Percentiles rank a stretch among this genome's conserved stretches.
Conservation (phyloP, 2,113 vertebrate species). For the Gallinago media region DNA sequence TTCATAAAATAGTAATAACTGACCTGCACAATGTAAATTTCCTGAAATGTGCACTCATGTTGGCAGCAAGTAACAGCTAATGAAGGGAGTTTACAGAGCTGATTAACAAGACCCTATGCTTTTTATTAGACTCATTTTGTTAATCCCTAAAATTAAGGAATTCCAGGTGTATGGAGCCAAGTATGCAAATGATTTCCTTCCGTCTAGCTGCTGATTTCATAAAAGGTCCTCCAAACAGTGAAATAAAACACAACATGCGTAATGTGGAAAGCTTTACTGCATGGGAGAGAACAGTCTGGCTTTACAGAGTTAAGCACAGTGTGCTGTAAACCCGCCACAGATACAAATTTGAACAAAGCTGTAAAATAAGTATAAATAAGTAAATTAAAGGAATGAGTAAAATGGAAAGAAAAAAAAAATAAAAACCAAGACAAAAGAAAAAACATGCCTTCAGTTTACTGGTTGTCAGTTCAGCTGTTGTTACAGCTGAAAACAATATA, state of each 20-base stretch:
- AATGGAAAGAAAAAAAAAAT: accelerated
- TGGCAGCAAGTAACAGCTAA: conserved; percentile 74
- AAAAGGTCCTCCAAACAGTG: conserved; percentile 75
- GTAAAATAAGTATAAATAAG: conserved; percentile 66
- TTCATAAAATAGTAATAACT: conserved; percentile 77
- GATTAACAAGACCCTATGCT: conserved; percentile 79
- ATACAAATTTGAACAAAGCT: conserved; percentile 77
- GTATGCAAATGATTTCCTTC: conserved; percentile 85
- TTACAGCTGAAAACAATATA: conserved; percentile 53
- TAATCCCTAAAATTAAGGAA: conserved; percentile 84
- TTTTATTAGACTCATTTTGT: conserved; percentile 84
- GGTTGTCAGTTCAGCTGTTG: not conserved
- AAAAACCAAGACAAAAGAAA: not conserved
- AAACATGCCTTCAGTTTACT: not conserved
- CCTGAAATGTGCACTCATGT: conserved; percentile 65
- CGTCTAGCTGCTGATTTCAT: conserved; percentile 78
- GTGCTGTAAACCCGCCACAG: conserved; percentile 69
- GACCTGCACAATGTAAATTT: conserved; percentile 75
- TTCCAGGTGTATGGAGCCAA: conserved; percentile 83
- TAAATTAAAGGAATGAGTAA: conserved; percentile 31
- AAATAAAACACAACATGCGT: conserved; percentile 74
- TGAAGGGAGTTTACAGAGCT: conserved; percentile 79
- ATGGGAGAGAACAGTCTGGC: conserved; percentile 63
- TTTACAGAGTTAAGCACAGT: conserved; percentile 68
- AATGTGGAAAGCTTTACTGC: conserved; percentile 71